These are phyloP conservation scores for Albula glossodonta DNA, from an alignment of 2,113 vertebrate species.

Conservation along the genomic window DNA sequence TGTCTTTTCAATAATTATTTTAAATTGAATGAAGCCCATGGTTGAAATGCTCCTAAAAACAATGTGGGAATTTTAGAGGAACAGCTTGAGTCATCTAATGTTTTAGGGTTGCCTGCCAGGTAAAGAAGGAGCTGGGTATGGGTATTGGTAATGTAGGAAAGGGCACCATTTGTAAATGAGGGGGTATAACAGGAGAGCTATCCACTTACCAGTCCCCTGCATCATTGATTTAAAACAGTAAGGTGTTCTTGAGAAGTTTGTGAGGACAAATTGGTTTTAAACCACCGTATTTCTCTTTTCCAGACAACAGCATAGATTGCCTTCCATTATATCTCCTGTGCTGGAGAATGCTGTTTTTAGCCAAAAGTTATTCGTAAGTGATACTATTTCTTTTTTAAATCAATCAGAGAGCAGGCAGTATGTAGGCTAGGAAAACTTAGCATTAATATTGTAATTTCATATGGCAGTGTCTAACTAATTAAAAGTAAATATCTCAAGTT, in stretches of 20 bases:
- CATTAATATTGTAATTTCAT: not conserved
- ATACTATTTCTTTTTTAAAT: not conserved
- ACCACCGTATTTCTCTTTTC: not conserved
- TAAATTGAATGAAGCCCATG: no score
- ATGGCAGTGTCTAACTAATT: not conserved
- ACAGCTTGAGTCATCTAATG: not conserved
- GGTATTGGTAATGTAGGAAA: not conserved
- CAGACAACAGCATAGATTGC: not conserved
- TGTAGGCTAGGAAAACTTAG: not conserved
- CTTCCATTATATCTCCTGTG: not conserved
- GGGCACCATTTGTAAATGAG: not conserved
- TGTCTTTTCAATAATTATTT: no score
- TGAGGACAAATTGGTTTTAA: not conserved
- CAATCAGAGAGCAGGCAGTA: no score
- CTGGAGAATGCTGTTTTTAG: not conserved
- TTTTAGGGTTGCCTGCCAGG: not conserved
- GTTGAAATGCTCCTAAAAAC: not conserved
- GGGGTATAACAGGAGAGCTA: not conserved
- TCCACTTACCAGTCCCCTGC: not conserved
- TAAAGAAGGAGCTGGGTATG: not conserved
- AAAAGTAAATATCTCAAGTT: not conserved
- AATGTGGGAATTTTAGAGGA: not conserved
- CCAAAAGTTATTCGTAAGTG: not conserved
- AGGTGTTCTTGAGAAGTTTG: slow-evolving; percentile 1
- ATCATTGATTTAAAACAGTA: not conserved